phyloP scores from a whole-genome alignment of 2,797 vertebrate species.

The Malurus splendens region DNA sequence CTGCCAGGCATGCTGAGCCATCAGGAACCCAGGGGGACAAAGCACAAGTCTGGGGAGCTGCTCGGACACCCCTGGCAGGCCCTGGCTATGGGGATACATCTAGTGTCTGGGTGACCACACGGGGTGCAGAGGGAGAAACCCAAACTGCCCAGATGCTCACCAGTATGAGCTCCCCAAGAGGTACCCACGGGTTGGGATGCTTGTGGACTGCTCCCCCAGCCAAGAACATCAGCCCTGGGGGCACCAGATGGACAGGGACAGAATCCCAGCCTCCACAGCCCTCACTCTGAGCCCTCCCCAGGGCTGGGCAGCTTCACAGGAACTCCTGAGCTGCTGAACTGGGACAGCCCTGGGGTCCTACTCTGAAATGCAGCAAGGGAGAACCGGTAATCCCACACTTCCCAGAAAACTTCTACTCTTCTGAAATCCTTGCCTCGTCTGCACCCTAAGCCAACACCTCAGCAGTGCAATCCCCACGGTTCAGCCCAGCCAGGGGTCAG shows the following conservation, averaged over 20 bases:
- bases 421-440: not conserved
- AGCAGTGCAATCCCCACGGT: accelerated
- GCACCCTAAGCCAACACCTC: not conserved
- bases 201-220: not conserved
- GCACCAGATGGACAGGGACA: not conserved
- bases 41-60: not conserved
- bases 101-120: accelerated
- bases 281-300: accelerated
- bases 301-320: not conserved
- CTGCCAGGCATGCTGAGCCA: not conserved
- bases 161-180: not conserved
- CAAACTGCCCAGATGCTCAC: not conserved
- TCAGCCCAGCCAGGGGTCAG: not conserved
- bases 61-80: accelerated
- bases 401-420: not conserved
- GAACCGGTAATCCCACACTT: not conserved
- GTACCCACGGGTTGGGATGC: not conserved
- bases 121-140: not conserved
- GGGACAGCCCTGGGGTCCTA: not conserved
- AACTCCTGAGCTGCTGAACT: accelerated
- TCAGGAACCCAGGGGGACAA: not conserved
- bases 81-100: accelerated
- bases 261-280: not conserved
- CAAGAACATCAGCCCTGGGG: not conserved
- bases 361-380: not conserved